phyloP scores from a whole-genome alignment of 2,888 invertebrate genomes.

The Lagria hirta region DNA sequence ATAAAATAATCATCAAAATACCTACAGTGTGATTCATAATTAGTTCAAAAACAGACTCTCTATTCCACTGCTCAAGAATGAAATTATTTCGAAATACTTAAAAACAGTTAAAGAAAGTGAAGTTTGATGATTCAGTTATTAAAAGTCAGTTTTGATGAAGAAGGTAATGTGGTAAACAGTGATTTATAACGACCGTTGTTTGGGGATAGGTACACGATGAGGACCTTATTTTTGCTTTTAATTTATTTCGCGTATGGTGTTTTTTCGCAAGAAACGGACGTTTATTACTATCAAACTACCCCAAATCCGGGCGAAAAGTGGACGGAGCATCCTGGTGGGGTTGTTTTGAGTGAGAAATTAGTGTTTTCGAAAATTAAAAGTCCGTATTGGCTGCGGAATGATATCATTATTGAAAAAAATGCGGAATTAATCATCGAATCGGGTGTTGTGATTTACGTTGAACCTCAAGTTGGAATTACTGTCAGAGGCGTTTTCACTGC shows the following conservation, averaged over 20 bases:
- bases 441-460: slow-evolving; percentile 87
- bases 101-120: slow-evolving; percentile 24
- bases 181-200: slow-evolving; percentile 21
- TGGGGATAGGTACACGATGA: too few relatives aligned
- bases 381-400: slow-evolving; percentile 77
- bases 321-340: slow-evolving; percentile 68
- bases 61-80: slow-evolving; percentile 12
- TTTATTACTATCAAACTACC: slow-evolving; percentile 19
- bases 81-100: slow-evolving; percentile 13
- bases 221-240: slow-evolving; percentile 30
- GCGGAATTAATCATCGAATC: slow-evolving; percentile 84
- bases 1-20: slow-evolving; percentile 7
- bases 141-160: slow-evolving; percentile 27
- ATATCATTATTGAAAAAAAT: slow-evolving; percentile 75
- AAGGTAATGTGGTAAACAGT: slow-evolving; percentile 25
- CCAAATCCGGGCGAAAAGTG: slow-evolving; percentile 5
- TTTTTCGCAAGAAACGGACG: slow-evolving; percentile 27
- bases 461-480: slow-evolving; percentile 90
- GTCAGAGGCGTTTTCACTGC: slow-evolving; percentile 87
- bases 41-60: too few relatives aligned
- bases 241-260: slow-evolving; percentile 26
- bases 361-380: slow-evolving; percentile 61
- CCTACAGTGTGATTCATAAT: slow-evolving; percentile 5
- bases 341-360: slow-evolving; percentile 59
- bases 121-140: too few relatives aligned